Conservation (phyloP, 1,140 invertebrate genomes). For the Neodiprion fabricii region DNA sequence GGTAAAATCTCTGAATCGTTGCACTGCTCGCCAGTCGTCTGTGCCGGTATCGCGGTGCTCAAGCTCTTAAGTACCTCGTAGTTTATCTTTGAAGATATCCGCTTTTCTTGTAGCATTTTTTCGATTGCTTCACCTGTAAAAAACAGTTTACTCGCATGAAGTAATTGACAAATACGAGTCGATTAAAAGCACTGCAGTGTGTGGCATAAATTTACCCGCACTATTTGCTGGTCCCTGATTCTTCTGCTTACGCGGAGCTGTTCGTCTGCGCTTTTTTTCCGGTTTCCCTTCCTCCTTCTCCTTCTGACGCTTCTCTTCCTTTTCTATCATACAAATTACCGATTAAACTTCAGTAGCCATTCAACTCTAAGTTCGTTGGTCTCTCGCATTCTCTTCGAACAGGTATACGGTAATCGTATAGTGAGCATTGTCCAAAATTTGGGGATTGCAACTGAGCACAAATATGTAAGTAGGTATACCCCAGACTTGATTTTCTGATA, state of each 20-base stretch:
- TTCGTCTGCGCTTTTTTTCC: constrained; percentile 75
- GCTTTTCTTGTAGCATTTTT: constrained; percentile 94
- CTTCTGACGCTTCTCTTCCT: constrained; percentile 77
- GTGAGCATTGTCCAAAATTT: neutral
- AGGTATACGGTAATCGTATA: neutral
- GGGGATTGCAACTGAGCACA: neutral
- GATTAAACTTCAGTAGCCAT: constrained; percentile 1
- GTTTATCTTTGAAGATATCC: constrained; percentile 96
- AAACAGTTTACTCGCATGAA: neutral
- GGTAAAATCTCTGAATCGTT: neutral
- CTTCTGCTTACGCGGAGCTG: constrained; percentile 67
- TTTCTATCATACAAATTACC: constrained; percentile 65
- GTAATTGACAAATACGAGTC: neutral
- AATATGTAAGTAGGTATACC: constrained; percentile 16
- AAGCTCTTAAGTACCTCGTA: constrained; percentile 94
- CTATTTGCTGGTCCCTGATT: constrained; percentile 72
- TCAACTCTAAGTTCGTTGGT: neutral
- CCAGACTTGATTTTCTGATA: constrained; percentile 16
- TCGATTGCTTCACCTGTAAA: constrained; percentile 84
- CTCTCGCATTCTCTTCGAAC: neutral
- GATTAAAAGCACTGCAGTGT: neutral
- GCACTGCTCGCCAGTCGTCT: neutral
- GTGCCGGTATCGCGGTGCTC: constrained; percentile 57
- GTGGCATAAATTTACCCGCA: constrained; percentile 62
- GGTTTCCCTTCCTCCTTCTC: constrained; percentile 82